Conservation (phyloP, 2,113 vertebrate species). For the Pomatorhinus ruficollis region DNA sequence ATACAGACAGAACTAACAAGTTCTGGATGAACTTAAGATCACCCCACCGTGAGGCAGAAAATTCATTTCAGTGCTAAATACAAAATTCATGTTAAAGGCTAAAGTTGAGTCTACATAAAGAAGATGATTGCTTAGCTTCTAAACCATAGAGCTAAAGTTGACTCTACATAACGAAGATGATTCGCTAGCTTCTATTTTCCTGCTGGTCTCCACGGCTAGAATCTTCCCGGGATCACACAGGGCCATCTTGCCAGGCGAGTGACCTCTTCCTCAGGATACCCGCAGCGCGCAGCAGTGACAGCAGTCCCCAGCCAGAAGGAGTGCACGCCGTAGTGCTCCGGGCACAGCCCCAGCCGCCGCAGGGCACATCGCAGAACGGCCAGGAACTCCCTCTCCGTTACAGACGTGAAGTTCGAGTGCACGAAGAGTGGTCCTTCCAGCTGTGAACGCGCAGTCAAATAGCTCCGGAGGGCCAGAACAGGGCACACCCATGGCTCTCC, state of each 20-base stretch:
- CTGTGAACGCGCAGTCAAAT: accelerated
- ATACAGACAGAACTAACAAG: background rate
- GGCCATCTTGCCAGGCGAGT: conserved; percentile 33
- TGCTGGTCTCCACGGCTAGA: background rate
- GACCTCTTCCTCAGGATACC: accelerated
- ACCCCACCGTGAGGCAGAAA: background rate
- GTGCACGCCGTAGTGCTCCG: background rate
- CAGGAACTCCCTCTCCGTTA: background rate
- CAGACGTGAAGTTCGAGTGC: accelerated
- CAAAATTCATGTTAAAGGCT: background rate
- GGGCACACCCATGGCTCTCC: conserved; percentile 24
- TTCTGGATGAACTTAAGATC: background rate
- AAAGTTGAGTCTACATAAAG: background rate
- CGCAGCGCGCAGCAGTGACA: background rate
- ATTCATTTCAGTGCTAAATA: background rate
- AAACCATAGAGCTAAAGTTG: background rate
- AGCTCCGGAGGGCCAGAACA: background rate
- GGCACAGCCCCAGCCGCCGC: background rate
- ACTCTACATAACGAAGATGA: background rate
- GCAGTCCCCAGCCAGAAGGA: conserved; percentile 51
- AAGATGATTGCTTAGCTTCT: background rate
- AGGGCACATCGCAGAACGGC: background rate
- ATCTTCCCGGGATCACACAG: background rate
- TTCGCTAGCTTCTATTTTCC: background rate
- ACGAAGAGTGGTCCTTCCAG: conserved; percentile 8